A percentile compares a stretch with the other conserved stretches of the same genome.
These are phyloP conservation scores for Drosophila barbarae DNA, from an alignment of 2,888 invertebrate genomes.

Conservation along the genomic window DNA sequence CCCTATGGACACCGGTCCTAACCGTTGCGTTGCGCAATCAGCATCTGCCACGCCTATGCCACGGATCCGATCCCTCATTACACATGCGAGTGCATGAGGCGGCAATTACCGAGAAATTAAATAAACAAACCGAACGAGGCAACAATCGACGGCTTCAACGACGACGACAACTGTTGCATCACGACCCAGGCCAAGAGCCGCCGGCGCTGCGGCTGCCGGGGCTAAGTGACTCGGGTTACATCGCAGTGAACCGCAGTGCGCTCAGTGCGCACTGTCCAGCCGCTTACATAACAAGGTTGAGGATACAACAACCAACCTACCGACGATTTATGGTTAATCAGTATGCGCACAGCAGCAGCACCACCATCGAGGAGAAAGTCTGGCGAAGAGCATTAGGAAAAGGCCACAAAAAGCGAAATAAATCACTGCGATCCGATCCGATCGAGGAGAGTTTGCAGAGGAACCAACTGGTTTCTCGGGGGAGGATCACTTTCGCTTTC, in stretches of 20 bases:
- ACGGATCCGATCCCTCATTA: slow-evolving; percentile 54
- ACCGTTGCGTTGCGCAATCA: slow-evolving; percentile 16
- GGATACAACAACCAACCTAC: slow-evolving; percentile 43
- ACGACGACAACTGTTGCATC: slow-evolving; percentile 41
- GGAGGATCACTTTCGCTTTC: slow-evolving; percentile 68
- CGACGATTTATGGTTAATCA: slow-evolving; percentile 35
- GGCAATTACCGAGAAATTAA: slow-evolving; percentile 71
- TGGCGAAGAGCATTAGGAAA: slow-evolving; percentile 37
- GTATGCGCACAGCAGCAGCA: slow-evolving; percentile 38
- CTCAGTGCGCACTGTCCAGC: slow-evolving; percentile 27
- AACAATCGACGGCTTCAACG: slow-evolving; percentile 8
- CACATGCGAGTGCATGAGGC: slow-evolving; percentile 72
- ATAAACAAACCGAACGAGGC: slow-evolving; percentile 61
- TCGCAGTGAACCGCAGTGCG: slow-evolving; percentile 62
- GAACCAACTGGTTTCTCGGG: slow-evolving; percentile 63
- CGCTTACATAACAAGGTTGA: slow-evolving; percentile 72
- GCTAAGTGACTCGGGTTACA: slow-evolving; percentile 51
- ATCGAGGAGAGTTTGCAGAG: slow-evolving; percentile 43
- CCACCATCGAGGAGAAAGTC: slow-evolving; percentile 40
- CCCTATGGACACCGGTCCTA: slow-evolving; percentile 20
- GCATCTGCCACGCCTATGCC: slow-evolving; percentile 23
- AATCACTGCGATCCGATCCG: slow-evolving; percentile 40
- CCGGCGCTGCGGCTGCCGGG: slow-evolving; percentile 5
- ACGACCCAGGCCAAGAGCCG: slow-evolving; percentile 38
- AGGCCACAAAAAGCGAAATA: slow-evolving; percentile 31